These are phyloP conservation scores for Proterorhinus semilunaris DNA, from an alignment of 2,113 vertebrate species.

Conservation along the genomic window DNA sequence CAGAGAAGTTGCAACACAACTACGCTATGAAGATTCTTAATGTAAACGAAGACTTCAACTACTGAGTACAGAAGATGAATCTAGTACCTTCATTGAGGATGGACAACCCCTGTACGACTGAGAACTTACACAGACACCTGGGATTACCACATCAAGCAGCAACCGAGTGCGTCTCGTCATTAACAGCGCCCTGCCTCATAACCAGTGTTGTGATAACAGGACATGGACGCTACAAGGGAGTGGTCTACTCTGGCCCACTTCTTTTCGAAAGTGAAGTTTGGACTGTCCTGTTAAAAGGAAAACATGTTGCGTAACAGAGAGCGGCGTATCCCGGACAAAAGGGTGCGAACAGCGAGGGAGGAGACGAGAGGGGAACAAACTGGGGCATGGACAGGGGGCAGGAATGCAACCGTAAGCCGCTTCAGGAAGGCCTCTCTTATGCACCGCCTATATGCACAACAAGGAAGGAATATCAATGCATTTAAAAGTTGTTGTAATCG, in stretches of 20 bases:
- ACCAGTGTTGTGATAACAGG: slow-evolving; percentile 22
- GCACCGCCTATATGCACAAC: background rate
- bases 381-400: slow-evolving; percentile 30
- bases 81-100: too few relatives aligned
- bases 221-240: slow-evolving; percentile 19
- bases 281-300: slow-evolving; percentile 48
- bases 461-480: background rate
- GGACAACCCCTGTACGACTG: too few relatives aligned
- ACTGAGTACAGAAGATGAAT: too few relatives aligned
- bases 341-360: slow-evolving; percentile 16
- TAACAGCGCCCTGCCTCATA: slow-evolving; percentile 10
- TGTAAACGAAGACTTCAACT: too few relatives aligned
- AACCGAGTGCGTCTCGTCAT: slow-evolving; percentile 4
- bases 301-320: slow-evolving; percentile 73
- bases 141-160: background rate
- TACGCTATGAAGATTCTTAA: too few relatives aligned
- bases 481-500: background rate
- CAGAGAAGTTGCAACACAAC: too few relatives aligned
- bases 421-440: slow-evolving; percentile 2
- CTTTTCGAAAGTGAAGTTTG: slow-evolving; percentile 51
- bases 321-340: slow-evolving; percentile 56
- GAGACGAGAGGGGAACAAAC: background rate
- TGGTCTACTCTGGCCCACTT: background rate
- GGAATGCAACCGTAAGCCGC: slow-evolving; percentile 37
- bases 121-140: too few relatives aligned